Base-by-base conservation (phyloP, 2,888 invertebrate genomes). In the Tinea trinotella region DNA sequence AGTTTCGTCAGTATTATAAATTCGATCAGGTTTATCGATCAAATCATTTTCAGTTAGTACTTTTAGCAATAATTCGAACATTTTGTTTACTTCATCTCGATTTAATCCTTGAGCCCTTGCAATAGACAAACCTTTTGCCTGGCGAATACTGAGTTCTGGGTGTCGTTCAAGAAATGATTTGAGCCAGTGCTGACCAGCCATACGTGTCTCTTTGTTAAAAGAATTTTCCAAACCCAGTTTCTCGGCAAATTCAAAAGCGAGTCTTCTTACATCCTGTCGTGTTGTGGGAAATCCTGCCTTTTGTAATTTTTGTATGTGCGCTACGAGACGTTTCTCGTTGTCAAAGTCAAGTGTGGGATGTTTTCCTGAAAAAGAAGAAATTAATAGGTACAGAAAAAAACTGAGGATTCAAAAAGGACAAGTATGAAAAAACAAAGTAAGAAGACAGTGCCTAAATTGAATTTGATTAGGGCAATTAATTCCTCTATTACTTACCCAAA, bases 1-100 rank as follows among this genome's bases (percentile, higher is more conserved):
- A 18, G 62, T 67, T 60, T 76, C 71, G 56, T 74, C 70, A 56
- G 68, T 59, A 61, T 76, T 76, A 54, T 59, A 77, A 19, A 76
- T 65, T 50, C 60, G 48, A 35, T 58, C 61, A 13, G 62, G 67
- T 56, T 65, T 63, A 54, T 60, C 59, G 44, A 62, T 15, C 18
- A 66, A 59, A 57, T 65, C 58, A 59, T 66, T 58, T 56, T 65
- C 61, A 30, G 55, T 54, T 19, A 63, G 57, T 18, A 62, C 57
- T 17, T 53, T 57, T 55, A 55, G 36, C 18, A 69, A 54, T 13
- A 66, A 52, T 30, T 62, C 52, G 61, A 61, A 65, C 54, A 64
- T 62, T 2, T 59, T 54, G n/a, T 56, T 52, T 19, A 66, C 60
- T 59, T 62, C 63, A 53, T 60, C 56, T 60, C 61, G 59, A 56